Evolutionary conservation across 2,797 vertebrate genomes (phyloP), one percentile per base, ranked within the genome.

Genomic region (Nyctibius grandis): DNA sequence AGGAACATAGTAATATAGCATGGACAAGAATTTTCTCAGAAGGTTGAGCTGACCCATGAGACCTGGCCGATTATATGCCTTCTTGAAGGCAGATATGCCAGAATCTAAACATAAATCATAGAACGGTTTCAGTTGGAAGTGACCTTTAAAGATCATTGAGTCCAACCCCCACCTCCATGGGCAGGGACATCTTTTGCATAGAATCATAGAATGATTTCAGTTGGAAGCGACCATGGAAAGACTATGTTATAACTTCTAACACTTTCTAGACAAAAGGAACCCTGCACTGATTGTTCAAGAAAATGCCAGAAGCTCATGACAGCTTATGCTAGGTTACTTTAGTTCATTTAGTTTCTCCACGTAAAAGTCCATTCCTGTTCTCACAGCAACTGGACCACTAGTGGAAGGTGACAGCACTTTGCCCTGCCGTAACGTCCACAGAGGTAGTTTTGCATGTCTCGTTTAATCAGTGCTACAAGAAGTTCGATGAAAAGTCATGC

Each of bases 101-200:
- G n/a, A 47, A 63, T 26, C 38, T 68, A 31, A 42, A 29, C 4
- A 9, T 33, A 9, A 29, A 10, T 54, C 31, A 51, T 3, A 6
- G 29, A 45, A 31, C 13, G 13, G 6, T 29, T 69, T 33, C 13
- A 29, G 11, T 1, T 63, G 54, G 22, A 59, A 56, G 11, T 9
- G 13, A 36, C 38, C 44, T 57, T 63, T 12, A 18, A 20, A 47
- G 25, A 40, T 51, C 10, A 12, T 12, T 0, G 0, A 50, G 25
- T 17, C n/a, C 29, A 51, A 5, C 5, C 6, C 17, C 51, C 14
- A n/a, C 33, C 0, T 0, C 10, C 54, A 18, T 3, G 21, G 36
- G 5, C 17, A 40, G n/a, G 47, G 33, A 23, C 25, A 33, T 10
- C 20, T 38, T 18, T 23, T n/a, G 38, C 17, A 6, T 17, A 18